These are phyloP conservation scores for Cyphomyrus plagiostoma DNA, from an alignment of 2,113 vertebrate species.

Conservation along the genomic window DNA sequence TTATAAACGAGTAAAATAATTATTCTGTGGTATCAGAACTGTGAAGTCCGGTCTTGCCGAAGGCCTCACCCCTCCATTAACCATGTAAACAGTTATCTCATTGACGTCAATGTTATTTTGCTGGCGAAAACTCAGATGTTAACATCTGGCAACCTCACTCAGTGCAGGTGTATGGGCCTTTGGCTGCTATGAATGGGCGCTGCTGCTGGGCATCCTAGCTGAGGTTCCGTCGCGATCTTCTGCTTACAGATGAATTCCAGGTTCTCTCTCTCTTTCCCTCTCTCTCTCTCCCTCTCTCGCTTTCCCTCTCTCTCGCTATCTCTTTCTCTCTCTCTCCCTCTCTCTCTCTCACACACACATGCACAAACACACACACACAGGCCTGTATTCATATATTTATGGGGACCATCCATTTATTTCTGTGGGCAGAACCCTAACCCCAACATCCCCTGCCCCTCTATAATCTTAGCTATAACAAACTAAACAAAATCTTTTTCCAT, in stretches of 20 bases:
- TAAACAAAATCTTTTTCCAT: no score
- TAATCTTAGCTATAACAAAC: no score
- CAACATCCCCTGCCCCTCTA: no score
- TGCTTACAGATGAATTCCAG: background rate
- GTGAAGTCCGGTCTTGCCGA: background rate
- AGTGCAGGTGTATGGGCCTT: background rate
- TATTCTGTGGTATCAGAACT: background rate
- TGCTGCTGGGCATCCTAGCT: background rate
- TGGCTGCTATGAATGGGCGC: background rate
- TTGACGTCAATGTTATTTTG: background rate
- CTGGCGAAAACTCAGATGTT: background rate
- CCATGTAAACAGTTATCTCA: background rate
- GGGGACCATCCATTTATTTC: no score
- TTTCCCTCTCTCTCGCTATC: background rate
- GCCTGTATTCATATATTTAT: no score
- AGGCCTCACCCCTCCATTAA: background rate
- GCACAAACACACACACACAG: background rate
- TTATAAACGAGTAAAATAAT: background rate
- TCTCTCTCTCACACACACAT: background rate
- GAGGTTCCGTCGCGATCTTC: background rate
- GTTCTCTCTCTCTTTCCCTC: background rate
- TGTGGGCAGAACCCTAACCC: no score
- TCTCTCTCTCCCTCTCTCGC: background rate
- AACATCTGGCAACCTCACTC: background rate
- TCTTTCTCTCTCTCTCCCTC: background rate